These are phyloP conservation scores for Rhimphoctona megacephalus DNA, from an alignment of 2,888 invertebrate genomes.

Conservation along the genomic window DNA sequence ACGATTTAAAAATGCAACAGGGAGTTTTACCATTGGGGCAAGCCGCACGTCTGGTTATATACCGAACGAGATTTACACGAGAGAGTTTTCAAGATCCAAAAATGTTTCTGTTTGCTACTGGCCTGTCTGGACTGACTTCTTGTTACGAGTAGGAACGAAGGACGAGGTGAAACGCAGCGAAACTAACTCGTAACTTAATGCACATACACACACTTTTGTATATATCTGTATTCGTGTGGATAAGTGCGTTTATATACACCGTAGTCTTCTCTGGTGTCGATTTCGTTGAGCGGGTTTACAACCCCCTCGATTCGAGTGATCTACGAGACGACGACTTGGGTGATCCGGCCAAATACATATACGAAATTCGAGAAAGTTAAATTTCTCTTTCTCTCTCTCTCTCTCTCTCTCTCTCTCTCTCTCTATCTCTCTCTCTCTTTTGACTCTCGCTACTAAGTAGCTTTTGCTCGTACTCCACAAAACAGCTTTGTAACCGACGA, in stretches of 20 bases:
- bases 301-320: conserved; percentile 67
- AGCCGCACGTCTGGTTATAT: conserved; percentile 24
- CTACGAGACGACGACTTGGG: conserved; percentile 65
- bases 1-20: conserved; percentile 64
- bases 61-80: conserved; percentile 59
- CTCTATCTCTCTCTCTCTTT: too few relatives aligned
- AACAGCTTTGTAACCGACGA: conserved; percentile 52
- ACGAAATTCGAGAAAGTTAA: conserved; percentile 33
- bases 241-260: conserved; percentile 27
- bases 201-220: not conserved
- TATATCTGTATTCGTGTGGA: conserved; percentile 1
- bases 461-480: conserved; percentile 15
- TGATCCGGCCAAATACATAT: conserved; percentile 43
- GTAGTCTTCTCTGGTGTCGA: conserved; percentile 60
- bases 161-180: conserved; percentile 60
- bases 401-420: too few relatives aligned
- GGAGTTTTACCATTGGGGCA: conserved; percentile 33
- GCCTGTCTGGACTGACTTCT: conserved; percentile 12
- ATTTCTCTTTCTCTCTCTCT: not conserved
- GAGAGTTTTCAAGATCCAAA: conserved; percentile 47
- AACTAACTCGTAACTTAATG: conserved; percentile 34
- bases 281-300: conserved; percentile 65
- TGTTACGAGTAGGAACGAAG: conserved; percentile 59
- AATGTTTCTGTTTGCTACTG: conserved; percentile 45
- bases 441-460: conserved; percentile 59